Base-by-base conservation (phyloP, 2,888 invertebrate species). In the Melolontha melolontha region DNA sequence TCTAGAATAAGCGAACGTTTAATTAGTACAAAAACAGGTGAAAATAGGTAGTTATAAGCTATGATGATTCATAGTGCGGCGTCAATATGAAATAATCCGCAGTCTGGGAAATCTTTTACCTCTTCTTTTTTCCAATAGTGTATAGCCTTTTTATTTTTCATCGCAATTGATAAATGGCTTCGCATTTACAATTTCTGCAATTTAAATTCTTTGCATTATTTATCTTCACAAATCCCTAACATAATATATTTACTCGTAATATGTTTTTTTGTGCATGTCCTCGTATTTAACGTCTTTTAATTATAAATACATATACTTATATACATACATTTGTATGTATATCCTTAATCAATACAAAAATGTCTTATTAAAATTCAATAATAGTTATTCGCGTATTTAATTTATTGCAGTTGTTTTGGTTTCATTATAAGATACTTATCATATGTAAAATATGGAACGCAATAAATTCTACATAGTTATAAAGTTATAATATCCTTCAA, bases 1-100 rank as follows among this genome's bases (percentile, higher is more conserved):
- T n/a, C n/a, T n/a, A n/a, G n/a, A n/a, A n/a, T n/a, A 54, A 54
- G 16, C 40, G n/a, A 40, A 40, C 54, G 40, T 54, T 40, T 54
- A 54, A 54, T 54, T 54, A 54, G 17, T 17, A 54, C 40, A 54
- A 54, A 40, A 54, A 54, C 54, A 40, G 39, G 40, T 54, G 14
- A 11, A 54, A 40, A 54, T 54, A 40, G 16, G 40, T 39, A 54
- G 11, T 39, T 12, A 40, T 39, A 54, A 39, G 54, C 54, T 39
- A 40, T 54, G 40, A 54, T 54, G 40, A 40, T 54, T 54, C 40
- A 54, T 54, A 54, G 54, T 17, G 17, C 11, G 16, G 14, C 17
- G 14, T 54, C 54, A 40, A 17, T 39, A 39, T 11, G 40, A 54
- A 54, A 40, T 17, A 29, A 54, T 54, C 34, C 12, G 11, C 6